A percentile compares a stretch with the other conserved stretches of the same genome.
Conservation (phyloP, 1,140 invertebrate genomes). For the Lordiphosa stackelbergi region DNA sequence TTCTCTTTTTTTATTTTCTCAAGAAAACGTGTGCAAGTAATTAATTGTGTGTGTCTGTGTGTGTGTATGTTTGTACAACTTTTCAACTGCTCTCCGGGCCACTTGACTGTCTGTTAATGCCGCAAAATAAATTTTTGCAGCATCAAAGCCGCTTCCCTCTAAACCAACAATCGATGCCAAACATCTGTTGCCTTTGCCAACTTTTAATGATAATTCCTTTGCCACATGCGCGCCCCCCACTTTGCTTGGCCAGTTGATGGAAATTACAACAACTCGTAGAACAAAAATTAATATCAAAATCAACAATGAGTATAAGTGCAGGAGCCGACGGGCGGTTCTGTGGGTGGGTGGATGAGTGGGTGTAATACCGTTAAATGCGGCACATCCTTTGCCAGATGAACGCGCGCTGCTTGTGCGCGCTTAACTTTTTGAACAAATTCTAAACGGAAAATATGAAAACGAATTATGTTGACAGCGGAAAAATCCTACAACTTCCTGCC, state of each 20-base stretch:
- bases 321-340: background rate
- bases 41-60: constrained; percentile 26
- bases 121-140: constrained; percentile 57
- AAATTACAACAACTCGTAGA: constrained; percentile 33
- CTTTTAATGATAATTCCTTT: constrained; percentile 70
- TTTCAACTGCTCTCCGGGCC: constrained; percentile 43
- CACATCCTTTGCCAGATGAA: constrained; percentile 66
- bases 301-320: constrained; percentile 17
- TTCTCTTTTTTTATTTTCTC: constrained; percentile 2
- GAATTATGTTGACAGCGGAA: constrained; percentile 76
- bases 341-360: constrained; percentile 15
- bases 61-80: constrained; percentile 24
- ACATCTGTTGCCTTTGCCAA: constrained; percentile 61
- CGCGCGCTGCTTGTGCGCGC: constrained; percentile 25
- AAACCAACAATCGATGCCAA: constrained; percentile 48
- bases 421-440: constrained; percentile 67
- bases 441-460: constrained; percentile 75
- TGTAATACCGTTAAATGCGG: constrained; percentile 48
- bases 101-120: constrained; percentile 69
- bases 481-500: constrained; percentile 74
- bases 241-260: constrained; percentile 28
- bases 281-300: constrained; percentile 49
- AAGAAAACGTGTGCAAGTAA: constrained; percentile 20
- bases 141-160: constrained; percentile 20
- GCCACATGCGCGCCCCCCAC: constrained; percentile 34